Evolutionary conservation across 2,888 invertebrate genomes (phyloP), one percentile per base, ranked within the genome.

Genomic region (Clepsis dumicolana): DNA sequence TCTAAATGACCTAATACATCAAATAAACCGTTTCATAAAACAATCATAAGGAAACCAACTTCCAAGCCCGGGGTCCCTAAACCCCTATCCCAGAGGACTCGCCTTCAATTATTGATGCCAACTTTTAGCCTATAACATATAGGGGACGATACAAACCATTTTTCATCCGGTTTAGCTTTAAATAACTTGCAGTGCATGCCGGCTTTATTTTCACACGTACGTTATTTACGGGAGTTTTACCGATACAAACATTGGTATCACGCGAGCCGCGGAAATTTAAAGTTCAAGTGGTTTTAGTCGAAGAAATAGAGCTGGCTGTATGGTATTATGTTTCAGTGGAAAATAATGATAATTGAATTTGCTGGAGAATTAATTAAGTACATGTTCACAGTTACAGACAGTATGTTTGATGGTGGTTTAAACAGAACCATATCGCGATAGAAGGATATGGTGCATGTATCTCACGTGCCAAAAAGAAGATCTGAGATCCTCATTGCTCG

Each of bases 91-190:
- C 88, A 61, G 70, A 88, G 84, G 91, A 88, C 76, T 77, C 75
- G 74, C 78, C 82, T 92, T 93, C 91, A 93, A 93, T 92, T 93
- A 93, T 93, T 93, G 91, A 93, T 91, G 85, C 86, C 83, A 89
- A 92, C 88, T 92, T 87, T 90, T 90, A 90, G 88, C 90, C 87
- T 85, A 85, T 92, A 90, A 93, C 89, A 89, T 91, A 92, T 90
- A 85, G 86, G 86, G 86, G 86, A 82, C 81, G 82, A 77, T 78
- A 78, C 78, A 75, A 53, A 82, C 88, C 77, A 90, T 89, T 89
- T 90, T 82, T 90, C 88, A 89, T 84, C 77, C 81, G 82, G 86
- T 84, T 88, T 86, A 64, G 41, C 59, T 88, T 89, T 86, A 87
- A 89, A 88, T 84, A 87, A 85, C 84, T 83, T 81, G 65, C 59